Conservation (phyloP, 2,888 invertebrate genomes). For the Leuctra nigra region DNA sequence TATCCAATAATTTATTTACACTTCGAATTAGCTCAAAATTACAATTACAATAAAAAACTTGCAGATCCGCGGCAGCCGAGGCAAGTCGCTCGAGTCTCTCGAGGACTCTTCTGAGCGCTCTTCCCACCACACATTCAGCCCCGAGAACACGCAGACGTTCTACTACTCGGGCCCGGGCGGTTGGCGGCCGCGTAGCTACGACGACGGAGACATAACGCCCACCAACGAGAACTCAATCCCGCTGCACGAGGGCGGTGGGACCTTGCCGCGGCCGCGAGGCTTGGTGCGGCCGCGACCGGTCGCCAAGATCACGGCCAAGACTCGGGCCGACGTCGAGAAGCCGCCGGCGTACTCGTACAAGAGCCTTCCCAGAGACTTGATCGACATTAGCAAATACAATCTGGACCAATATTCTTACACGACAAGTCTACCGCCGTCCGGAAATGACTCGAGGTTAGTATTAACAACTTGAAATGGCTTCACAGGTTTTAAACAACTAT, state of each 20-base stretch:
- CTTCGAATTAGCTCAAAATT: not conserved
- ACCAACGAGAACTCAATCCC: constrained; percentile 58
- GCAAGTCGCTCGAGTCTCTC: constrained; percentile 77
- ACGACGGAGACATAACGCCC: constrained; percentile 85
- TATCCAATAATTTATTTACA: not conserved
- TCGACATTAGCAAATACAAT: constrained; percentile 44
- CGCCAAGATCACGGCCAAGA: constrained; percentile 56
- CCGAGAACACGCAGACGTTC: constrained; percentile 54
- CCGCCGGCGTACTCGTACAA: constrained; percentile 42
- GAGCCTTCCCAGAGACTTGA: constrained; percentile 46
- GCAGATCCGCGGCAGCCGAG: constrained; percentile 70
- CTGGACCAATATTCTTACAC: constrained; percentile 34
- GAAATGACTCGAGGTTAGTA: too few relatives aligned
- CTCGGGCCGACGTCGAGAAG: constrained; percentile 27
- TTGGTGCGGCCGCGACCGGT: constrained; percentile 74
- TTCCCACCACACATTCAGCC: constrained; percentile 45
- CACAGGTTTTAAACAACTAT: too few relatives aligned
- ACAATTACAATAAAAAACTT: too few relatives aligned
- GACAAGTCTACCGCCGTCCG: constrained; percentile 5
- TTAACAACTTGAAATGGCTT: too few relatives aligned
- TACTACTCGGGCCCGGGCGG: constrained; percentile 40
- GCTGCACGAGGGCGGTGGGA: constrained; percentile 67
- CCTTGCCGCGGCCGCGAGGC: constrained; percentile 77
- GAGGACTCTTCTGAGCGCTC: constrained; percentile 51
- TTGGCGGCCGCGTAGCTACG: constrained; percentile 70